Evolutionary conservation across 2,797 vertebrate genomes (phyloP), one percentile per base, ranked within the genome.

Genomic region (Onychomys torridus): DNA sequence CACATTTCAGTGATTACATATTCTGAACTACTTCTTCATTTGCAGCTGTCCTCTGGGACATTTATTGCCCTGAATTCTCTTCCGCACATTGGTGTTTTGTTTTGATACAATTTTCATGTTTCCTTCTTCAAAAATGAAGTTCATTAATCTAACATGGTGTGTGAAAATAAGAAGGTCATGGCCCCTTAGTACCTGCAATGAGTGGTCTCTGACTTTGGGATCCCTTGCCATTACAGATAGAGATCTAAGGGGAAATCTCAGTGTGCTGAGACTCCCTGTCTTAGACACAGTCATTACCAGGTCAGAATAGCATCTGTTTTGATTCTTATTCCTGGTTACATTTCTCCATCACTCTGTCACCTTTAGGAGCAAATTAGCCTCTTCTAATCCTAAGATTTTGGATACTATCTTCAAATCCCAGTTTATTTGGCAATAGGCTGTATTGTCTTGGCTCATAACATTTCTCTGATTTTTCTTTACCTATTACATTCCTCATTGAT

Each of bases 61-160:
- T 79, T 71, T 77, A n/a, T 63, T 92, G 84, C 23, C n/a, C 46
- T 57, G n/a, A 89, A 43, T 16, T 77, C 19, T 95, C 23, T 86
- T 87, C 23, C 5, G 55, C 7, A 49, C 13, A 84, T 19, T 55
- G 10, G 67, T 25, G 12, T 84, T 85, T 77, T 40, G 5, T 78
- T 83, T 78, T 83, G 87, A n/a, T 49, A 71, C 0, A 78, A 2
- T 8, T 79, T 59, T 4, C 43, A 90, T 40, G 0, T 23, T 82
- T 90, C 83, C 69, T 89, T 84, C 8, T 77, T 95, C 23, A 78
- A 46, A 92, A 97, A 75, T 90, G 46, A 37, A 67, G 55, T 34
- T 16, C n/a, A 57, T 32, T 89, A 43, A 63, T 16, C 75, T 61
- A 55, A 73, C 37, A 63, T 11, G 21, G 2, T 79, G 37, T 67